Conservation (phyloP, 2,113 vertebrate genomes). For the Petaurus breviceps region DNA sequence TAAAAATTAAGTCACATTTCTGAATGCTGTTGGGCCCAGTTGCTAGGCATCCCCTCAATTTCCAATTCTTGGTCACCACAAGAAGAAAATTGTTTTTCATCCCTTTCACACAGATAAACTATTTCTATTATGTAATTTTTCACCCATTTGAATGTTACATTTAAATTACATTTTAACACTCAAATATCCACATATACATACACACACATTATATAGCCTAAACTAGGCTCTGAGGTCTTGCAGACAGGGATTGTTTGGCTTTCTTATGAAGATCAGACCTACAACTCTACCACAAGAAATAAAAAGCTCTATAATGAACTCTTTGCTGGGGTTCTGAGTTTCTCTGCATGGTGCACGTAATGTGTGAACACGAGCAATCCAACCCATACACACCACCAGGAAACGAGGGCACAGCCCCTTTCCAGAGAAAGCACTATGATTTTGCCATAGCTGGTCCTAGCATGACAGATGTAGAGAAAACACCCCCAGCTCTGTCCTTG, state of each 20-base stretch:
- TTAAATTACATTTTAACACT: conserved; percentile 36
- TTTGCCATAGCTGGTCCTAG: not conserved
- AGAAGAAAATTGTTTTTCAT: not conserved
- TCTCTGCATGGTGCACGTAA: not conserved
- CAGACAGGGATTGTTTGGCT: not conserved
- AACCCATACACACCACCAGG: not conserved
- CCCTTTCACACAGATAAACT: not conserved
- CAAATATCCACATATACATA: not conserved
- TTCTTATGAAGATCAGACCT: not conserved
- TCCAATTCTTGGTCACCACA: too few species aligned
- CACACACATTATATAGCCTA: not conserved
- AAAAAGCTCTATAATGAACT: not conserved
- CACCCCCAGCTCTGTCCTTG: not conserved
- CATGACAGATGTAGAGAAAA: not conserved
- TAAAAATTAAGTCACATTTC: not conserved
- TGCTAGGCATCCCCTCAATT: too few species aligned
- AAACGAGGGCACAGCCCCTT: not conserved
- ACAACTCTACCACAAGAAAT: not conserved
- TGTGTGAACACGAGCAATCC: not conserved
- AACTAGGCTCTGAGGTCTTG: not conserved
- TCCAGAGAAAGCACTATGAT: not conserved
- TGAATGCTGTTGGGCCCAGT: not conserved
- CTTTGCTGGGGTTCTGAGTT: not conserved
- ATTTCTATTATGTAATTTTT: not conserved
- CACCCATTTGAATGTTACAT: conserved; percentile 1